Base-by-base conservation (phyloP, 1,140 invertebrate genomes). In the Lucilia sericata region DNA sequence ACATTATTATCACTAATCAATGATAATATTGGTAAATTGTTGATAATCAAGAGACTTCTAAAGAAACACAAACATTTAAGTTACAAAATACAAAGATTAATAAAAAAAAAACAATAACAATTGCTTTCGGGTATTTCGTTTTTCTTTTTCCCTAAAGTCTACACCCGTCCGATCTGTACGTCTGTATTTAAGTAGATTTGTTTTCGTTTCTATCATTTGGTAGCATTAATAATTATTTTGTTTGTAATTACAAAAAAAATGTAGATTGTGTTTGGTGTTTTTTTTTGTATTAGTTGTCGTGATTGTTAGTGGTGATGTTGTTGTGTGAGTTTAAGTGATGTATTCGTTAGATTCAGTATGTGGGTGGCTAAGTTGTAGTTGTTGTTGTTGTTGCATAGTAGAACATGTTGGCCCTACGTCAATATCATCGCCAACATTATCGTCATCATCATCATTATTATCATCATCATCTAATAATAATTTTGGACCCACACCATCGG, bases 401-500 rank as follows among this genome's bases (percentile, higher is more conserved):
- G 25, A n/a, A 14, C n/a, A 36, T 70, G 65, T 70, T 19, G 65
- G 65, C 0, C 21, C 65, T 70, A 70, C 84, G 87, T 81, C 85
- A 55, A 5, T 55, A 13, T 86, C 85, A 21, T 86, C 83, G 8
- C 47, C 86, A 10, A 82, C 86, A 86, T 85, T 82, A 17, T 88
- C 86, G 25, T 30, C 84, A 7, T 55, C 86, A 10, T 83, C 86
- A 86, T 85, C 81, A 19, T 88, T 86, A 30, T 30, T 30, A 30
- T 30, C 3, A 30, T 30, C 25, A 30, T 30, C 25, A 30, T 30
- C 25, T 30, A 30, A 30, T 42, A 42, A 42, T 42, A 42, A 82
- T 55, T 55, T 55, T 55, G 51, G 5, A 55, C 86, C 84, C 2
- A 88, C 87, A 21, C 88, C 88, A 80, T 86, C 87, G 82, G 88